These are phyloP conservation scores for Spilarctia lutea DNA, from an alignment of 2,888 invertebrate species.

Conservation along the genomic window DNA sequence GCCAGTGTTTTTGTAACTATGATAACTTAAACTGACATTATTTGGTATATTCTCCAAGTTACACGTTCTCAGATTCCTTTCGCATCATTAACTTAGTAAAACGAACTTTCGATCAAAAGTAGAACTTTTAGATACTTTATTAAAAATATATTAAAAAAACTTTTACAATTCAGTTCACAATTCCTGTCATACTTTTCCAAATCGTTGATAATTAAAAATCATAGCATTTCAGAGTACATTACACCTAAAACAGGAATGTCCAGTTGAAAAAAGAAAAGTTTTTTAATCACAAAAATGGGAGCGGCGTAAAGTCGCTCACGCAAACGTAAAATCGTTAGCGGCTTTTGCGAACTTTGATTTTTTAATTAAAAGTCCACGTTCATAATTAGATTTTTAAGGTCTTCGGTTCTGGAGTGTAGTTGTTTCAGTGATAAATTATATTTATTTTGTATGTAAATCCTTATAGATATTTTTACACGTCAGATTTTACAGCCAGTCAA, in stretches of 20 bases:
- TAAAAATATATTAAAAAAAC: not conserved
- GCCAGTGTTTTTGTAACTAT: too few relatives aligned
- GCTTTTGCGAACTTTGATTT: conserved; percentile 50
- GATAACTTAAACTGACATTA: not conserved
- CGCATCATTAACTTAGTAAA: not conserved
- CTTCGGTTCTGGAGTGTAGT: conserved; percentile 34
- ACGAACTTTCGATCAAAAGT: not conserved
- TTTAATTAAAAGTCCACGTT: conserved; percentile 51
- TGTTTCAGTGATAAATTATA: conserved; percentile 1
- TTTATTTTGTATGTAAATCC: too few relatives aligned
- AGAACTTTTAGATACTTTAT: not conserved
- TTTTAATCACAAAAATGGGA: conserved; percentile 52
- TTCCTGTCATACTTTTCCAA: conserved; percentile 3
- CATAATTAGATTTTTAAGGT: conserved; percentile 50
- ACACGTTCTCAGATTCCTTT: not conserved
- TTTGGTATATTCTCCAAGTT: not conserved
- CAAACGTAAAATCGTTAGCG: conserved; percentile 53
- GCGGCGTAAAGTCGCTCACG: conserved; percentile 43
- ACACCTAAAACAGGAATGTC: conserved; percentile 28
- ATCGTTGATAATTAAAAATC: conserved; percentile 23
- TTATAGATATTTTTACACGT: too few relatives aligned
- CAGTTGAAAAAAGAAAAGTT: conserved; percentile 43
- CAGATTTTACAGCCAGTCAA: too few relatives aligned
- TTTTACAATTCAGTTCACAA: not conserved
- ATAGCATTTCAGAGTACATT: conserved; percentile 33